Conservation (phyloP, 2,888 invertebrate species). For the Leptodirus hochenwartii region DNA sequence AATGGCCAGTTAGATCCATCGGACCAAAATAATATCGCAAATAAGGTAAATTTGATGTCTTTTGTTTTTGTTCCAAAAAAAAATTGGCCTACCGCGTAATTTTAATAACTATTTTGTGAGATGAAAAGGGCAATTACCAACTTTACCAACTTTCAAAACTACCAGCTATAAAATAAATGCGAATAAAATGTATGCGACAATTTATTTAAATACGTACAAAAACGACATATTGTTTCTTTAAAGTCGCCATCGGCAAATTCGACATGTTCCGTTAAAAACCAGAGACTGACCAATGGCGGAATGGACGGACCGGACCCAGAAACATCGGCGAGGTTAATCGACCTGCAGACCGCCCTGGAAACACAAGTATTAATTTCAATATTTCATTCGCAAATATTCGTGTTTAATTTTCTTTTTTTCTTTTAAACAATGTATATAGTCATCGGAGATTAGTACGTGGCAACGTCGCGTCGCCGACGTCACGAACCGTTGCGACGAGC, state of each 20-base stretch:
- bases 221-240: no score
- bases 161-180: neutral
- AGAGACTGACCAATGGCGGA: slow-evolving; percentile 37
- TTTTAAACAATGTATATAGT: slow-evolving; percentile 31
- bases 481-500: slow-evolving; percentile 69
- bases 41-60: slow-evolving; percentile 15
- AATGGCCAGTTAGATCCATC: slow-evolving; percentile 52
- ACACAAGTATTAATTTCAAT: slow-evolving; percentile 47
- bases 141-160: no score
- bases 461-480: slow-evolving; percentile 81
- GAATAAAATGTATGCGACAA: neutral
- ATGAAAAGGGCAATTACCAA: no score
- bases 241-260: no score
- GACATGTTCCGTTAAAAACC: slow-evolving; percentile 22
- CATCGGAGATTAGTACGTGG: slow-evolving; percentile 77
- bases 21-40: slow-evolving; percentile 26
- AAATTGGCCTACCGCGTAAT: no score
- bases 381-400: neutral
- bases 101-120: no score
- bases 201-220: neutral
- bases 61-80: no score
- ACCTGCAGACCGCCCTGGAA: slow-evolving; percentile 70
- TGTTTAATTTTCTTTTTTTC: slow-evolving; percentile 4
- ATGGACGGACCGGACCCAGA: slow-evolving; percentile 27
- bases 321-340: slow-evolving; percentile 45